Evolutionary conservation across 2,888 invertebrate genomes (phyloP), one percentile per base, ranked within the genome.

Genomic region (Pterobdella sp.): DNA sequence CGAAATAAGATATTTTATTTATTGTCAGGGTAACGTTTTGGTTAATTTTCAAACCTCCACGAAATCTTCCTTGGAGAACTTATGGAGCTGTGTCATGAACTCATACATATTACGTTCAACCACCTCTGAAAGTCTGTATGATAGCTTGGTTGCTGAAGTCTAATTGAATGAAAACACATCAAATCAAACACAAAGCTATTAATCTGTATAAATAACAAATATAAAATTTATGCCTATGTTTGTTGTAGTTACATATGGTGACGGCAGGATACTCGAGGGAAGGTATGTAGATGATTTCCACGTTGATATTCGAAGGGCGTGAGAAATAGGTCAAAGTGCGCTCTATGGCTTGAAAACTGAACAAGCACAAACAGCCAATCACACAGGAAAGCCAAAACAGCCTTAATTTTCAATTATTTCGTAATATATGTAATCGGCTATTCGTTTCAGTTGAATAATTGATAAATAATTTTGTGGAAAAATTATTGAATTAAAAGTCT

Each of bases 241-340:
- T 75, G 65, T 76, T 76, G 64, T 76, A 76, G 70, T 76, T 76
- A 73, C 76, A 76, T 36, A 76, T 76, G 31, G 76, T 76, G 29
- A 76, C 76, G 7, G 74, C 74, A 1, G 76, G 77, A 42, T 76
- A 77, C 29, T 74, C 75, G 22, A 77, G n/a, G 1, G 29, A 31
- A 3, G 67, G 66, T 14, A 29, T 36, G 52, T 76, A 76, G 52
- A 73, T 52, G 22, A 77, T 64, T 37, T 76, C 49, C 34, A 77
- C 70, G 73, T 77, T 77, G 72, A 76, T 71, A 36, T 73, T 76
- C 32, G 73, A 66, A 18, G 71, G 42, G 65, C 75, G 73, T 29
- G 42, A 63, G 64, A 74, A 56, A 70, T 74, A 73, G 56, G 52
- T 56, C 34, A 65, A 29, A 35, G 37, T 35, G 31, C 75, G 26